Base-by-base conservation (phyloP, 2,113 vertebrate species). In the Synodontis membranacea region DNA sequence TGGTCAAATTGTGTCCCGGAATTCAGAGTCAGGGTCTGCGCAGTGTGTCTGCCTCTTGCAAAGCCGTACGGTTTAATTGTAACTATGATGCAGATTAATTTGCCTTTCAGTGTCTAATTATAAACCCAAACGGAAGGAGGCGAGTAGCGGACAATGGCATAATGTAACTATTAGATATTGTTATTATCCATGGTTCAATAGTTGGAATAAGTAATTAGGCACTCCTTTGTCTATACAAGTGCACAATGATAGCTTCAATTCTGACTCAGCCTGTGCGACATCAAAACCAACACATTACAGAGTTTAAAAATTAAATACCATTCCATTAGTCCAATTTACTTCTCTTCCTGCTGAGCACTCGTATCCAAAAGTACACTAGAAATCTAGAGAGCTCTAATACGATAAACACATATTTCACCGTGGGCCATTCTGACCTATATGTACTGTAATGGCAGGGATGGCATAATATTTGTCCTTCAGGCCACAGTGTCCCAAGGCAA, bases 231-330 rank as follows among this genome's bases (percentile, higher is more conserved):
- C 68, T 11, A 25, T 72, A 39, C 12, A 72, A 72, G 12, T 50
- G 14, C 44, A 76, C 14, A n/a, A 74, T 74, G 23, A 74, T 74
- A 46, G 44, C 31, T 48, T 76, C 28, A 76, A 17, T 50, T 76
- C 28, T 76, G 14, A 76, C 44, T n/a, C 44, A 76, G 74, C 42
- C 14, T 76, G 28, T 74, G 42, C 15, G 44, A 48, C 74, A 48
- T 28, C 17, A 48, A 76, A 50, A 28, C 46, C 74, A 50, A 31
- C 44, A 75, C 72, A n/a, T 31, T 48, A 48, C 44, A 17, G 74
- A 46, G 72, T 46, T n/a, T 75, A 28, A 75, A 75, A 75, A n/a
- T 42, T 75, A 75, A 48, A 75, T 42, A 75, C 46, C 25, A 72
- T 25, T 23, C 39, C 70, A 72, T 72, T 72, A 42, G 70, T 48